Base-by-base conservation (phyloP, 2,113 vertebrate genomes). In the Bettongia penicillata region DNA sequence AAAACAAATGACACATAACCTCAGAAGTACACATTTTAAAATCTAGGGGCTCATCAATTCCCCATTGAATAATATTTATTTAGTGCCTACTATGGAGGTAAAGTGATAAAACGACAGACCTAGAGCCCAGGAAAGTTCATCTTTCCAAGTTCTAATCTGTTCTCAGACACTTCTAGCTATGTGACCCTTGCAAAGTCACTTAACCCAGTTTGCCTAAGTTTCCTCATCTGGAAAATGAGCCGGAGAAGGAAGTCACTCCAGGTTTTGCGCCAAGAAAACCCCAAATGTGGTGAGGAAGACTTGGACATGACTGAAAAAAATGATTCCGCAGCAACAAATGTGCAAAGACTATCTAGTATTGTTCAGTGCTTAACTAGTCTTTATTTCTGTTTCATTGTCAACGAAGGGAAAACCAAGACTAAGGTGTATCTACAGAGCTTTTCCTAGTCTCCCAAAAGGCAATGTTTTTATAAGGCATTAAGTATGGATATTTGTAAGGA, bases 401-500 rank as follows among this genome's bases (percentile, higher is more conserved):
- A 43, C 37, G 22, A 84, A 4, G 14, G 5, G n/a, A 84, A 77
- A 77, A 22, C 1, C 16, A 84, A n/a, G 14, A n/a, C 3, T 7
- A n/a, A 57, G 31, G 10, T 61, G 28, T 3, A 12, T 31, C 10
- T 11, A 61, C 3, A 2, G 11, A 43, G 37, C n/a, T 84, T 84
- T 84, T 37, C 3, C 4, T 84, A 2, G 1, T 43, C 16, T n/a
- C 68, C 16, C n/a, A 95, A 96, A 95, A 26, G 93, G 9, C 28
- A 51, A 37, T 19, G 37, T 94, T 96, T 52, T 92, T 92, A 90
- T 90, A 61, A 11, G 57, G 52, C 52, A 93, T 93, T 48, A 93
- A 94, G 95, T 95, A 90, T 51, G 11, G 16, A 26, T 24, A 89
- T 68, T 94, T 61, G n/a, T 91, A 57, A 93, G 51, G 61, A 51